phyloP scores from a whole-genome alignment of 2,888 invertebrate genomes.

The Thalpophila matura region DNA sequence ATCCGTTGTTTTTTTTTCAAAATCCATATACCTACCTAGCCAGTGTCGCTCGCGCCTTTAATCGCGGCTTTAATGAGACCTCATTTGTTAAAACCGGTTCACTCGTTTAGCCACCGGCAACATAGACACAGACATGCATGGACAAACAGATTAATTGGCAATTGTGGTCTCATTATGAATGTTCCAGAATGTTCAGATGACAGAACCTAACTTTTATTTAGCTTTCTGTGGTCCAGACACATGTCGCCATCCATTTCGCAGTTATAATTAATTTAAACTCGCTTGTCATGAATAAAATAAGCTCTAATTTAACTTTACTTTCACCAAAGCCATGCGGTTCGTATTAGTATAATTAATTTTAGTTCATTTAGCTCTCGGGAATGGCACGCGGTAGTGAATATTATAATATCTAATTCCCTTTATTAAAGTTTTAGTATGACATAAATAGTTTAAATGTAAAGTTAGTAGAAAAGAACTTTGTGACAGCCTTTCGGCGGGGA shows the following conservation, averaged over 20 bases:
- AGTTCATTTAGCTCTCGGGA: conserved; percentile 44
- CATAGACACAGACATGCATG: too few species aligned
- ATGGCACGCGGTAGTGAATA: conserved; percentile 23
- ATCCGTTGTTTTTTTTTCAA: too few species aligned
- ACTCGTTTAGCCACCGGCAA: too few species aligned
- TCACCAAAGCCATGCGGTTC: conserved; percentile 29
- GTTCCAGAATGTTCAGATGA: too few species aligned
- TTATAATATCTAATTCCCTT: conserved; percentile 37
- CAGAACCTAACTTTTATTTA: conserved; percentile 18
- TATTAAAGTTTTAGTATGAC: conserved; percentile 18
- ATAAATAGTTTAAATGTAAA: neutral
- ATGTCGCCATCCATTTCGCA: conserved; percentile 5
- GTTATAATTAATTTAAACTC: conserved; percentile 44
- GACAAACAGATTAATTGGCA: neutral
- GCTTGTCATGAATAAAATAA: conserved; percentile 43
- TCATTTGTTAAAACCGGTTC: too few species aligned
- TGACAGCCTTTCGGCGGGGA: neutral
- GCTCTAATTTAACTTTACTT: conserved; percentile 41
- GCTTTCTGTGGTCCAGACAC: conserved; percentile 8
- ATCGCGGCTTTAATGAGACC: too few species aligned
- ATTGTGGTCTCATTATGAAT: neutral
- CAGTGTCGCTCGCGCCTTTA: too few species aligned
- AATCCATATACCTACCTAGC: too few species aligned
- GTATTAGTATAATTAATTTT: conserved; percentile 53
- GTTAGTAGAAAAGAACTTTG: neutral